Evolutionary conservation across 2,797 vertebrate genomes (phyloP), one percentile per base, ranked within the genome.

Genomic region (Chelmon rostratus): DNA sequence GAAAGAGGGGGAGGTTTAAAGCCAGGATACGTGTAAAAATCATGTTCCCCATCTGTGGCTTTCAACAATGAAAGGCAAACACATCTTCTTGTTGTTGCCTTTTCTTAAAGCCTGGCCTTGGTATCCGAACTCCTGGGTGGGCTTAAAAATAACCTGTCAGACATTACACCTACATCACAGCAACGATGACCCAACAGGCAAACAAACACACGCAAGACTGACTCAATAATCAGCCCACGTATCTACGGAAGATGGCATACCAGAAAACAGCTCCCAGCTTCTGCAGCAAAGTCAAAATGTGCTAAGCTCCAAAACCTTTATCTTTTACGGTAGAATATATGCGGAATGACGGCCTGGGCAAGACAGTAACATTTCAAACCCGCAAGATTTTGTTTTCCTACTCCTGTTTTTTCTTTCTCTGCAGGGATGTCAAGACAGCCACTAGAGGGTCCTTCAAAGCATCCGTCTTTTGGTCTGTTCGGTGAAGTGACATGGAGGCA

Each of bases 141-240:
- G 78, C 62, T 90, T 75, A 61, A 78, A 84, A 88, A 91, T 73
- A 91, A 89, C 69, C 75, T 78, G 82, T 82, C 83, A 89, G 86
- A 88, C 87, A 81, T 58, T 61, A 82, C 81, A 89, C 84, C 80
- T 81, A 87, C 86, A 90, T 84, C 86, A 86, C 72, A 77, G 73
- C 63, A 49, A 70, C 67, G 74, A 86, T 85, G 84, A 90, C 86
- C 90, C 66, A 81, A 80, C 76, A 74, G 47, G 77, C 73, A 82
- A 89, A 83, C 74, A 87, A 84, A 86, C 62, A 73, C 64, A 86
- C 54, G 52, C 78, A 82, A 67, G 66, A 76, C 71, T 88, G 86
- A 91, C 81, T 90, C 86, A 92, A 84, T 75, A 56, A 79, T 68
- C 80, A 72, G 80, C 87, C 87, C 85, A 87, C 83, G 85, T 69